Percentiles rank a stretch among this genome's conserved stretches.
Conservation (phyloP, 2,113 vertebrate species). For the Numenius arquata region DNA sequence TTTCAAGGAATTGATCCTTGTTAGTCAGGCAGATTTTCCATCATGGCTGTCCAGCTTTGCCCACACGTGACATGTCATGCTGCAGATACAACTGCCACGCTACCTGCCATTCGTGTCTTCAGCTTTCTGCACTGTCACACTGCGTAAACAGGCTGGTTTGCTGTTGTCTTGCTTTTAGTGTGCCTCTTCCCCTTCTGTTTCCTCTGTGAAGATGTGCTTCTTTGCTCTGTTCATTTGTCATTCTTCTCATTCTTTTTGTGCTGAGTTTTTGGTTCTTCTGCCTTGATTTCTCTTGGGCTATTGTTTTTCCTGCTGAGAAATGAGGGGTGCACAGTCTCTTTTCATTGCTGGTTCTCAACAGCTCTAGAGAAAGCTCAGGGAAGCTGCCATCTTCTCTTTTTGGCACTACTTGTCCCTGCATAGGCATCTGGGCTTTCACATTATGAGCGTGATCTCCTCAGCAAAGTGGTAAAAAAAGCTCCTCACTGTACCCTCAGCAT, state of each 20-base stretch:
- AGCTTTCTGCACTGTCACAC: neutral
- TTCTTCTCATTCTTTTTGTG: neutral
- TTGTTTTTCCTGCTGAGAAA: neutral
- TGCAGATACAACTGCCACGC: neutral
- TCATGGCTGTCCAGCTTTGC: neutral
- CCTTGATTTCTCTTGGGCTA: neutral
- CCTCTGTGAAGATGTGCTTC: neutral
- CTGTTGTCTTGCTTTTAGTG: neutral
- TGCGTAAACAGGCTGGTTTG: neutral
- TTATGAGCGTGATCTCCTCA: neutral
- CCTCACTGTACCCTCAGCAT: neutral
- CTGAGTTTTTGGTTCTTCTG: neutral
- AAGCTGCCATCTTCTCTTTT: neutral
- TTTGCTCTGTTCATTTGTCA: neutral
- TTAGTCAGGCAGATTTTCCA: neutral
- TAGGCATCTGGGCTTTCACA: neutral
- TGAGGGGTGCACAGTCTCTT: neutral
- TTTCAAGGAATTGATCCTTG: neutral
- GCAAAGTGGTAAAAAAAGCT: neutral
- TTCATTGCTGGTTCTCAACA: neutral
- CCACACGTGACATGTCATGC: neutral
- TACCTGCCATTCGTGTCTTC: neutral
- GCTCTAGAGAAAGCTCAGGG: neutral
- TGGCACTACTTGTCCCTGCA: neutral
- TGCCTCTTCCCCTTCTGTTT: neutral